Evolutionary conservation across 2,113 vertebrate genomes (phyloP).

Genomic region (Chaetura pelagica): DNA sequence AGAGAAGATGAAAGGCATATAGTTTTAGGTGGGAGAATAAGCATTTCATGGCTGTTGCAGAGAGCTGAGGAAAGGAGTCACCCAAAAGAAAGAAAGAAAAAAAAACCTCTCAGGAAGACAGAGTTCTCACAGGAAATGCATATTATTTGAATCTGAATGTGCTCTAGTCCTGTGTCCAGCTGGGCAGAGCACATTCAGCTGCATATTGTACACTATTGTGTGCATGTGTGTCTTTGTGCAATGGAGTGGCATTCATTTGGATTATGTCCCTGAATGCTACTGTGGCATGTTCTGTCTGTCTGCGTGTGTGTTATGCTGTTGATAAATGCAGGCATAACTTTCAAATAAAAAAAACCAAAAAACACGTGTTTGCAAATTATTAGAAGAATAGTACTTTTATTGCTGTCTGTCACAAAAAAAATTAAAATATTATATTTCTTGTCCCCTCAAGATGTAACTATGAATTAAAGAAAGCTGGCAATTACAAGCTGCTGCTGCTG

Average conservation of each 20-base stretch:
- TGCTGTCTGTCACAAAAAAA: constrained; percentile 58
- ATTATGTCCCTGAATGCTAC: background rate
- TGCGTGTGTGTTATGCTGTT: background rate
- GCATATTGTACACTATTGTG: background rate
- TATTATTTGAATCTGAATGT: constrained; percentile 59
- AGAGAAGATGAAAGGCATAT: background rate
- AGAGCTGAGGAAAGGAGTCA: background rate
- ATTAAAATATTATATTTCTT: constrained; percentile 66
- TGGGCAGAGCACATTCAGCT: background rate
- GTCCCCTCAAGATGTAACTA: constrained; percentile 65
- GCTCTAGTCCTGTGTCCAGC: background rate
- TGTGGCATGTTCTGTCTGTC: background rate
- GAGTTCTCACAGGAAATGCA: background rate
- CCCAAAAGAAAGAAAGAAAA: background rate
- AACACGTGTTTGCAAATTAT: constrained; percentile 61
- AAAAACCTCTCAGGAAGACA: background rate
- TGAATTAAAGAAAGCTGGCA: constrained; percentile 72
- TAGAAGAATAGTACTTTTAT: constrained; percentile 76
- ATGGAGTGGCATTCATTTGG: background rate
- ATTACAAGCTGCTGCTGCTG: constrained; percentile 67
- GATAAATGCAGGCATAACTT: background rate
- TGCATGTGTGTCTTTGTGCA: background rate
- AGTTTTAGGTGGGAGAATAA: background rate
- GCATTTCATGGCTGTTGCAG: background rate
- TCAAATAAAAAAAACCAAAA: constrained; percentile 68